Base-by-base conservation (phyloP, 2,888 invertebrate species). In the Pristionchus mayeri region DNA sequence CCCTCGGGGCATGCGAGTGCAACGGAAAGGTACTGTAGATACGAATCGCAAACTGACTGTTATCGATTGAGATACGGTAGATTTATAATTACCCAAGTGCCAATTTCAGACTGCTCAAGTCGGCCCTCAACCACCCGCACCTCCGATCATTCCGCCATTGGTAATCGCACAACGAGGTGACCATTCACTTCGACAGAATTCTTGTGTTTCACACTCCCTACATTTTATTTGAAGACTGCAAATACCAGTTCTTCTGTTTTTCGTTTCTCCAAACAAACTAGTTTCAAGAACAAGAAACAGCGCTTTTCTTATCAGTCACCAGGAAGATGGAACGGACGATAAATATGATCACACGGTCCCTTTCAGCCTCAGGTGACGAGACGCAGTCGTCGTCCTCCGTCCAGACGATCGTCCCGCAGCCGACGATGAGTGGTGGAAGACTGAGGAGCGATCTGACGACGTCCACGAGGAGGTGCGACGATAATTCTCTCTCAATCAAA, bases 1-100 rank as follows among this genome's bases (percentile, higher is more conserved):
- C 96, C 16, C 75, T 80, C 13, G 88, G 87, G n/a, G 85, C 63
- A 0, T 91, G 91, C 86, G 85, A 86, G 40, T 91, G 91, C 85
- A 21, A 63, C 3, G 63, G 34, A 18, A 63, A 63, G 63, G 30
- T 24, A n/a, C n/a, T n/a, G n/a, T n/a, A n/a, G n/a, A n/a, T n/a
- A n/a, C n/a, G n/a, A n/a, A n/a, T n/a, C n/a, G n/a, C n/a, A n/a
- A n/a, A n/a, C n/a, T n/a, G n/a, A n/a, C n/a, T n/a, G n/a, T n/a
- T n/a, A n/a, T n/a, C n/a, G n/a, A n/a, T n/a, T n/a, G n/a, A n/a
- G n/a, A n/a, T n/a, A n/a, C n/a, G n/a, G n/a, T n/a, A n/a, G n/a
- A n/a, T n/a, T n/a, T n/a, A n/a, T n/a, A n/a, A n/a, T n/a, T n/a
- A n/a, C n/a, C n/a, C n/a, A n/a, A n/a, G n/a, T n/a, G n/a, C n/a